These are phyloP conservation scores for Ammodytes marinus DNA, from an alignment of 2,113 vertebrate genomes.

Conservation along the genomic window DNA sequence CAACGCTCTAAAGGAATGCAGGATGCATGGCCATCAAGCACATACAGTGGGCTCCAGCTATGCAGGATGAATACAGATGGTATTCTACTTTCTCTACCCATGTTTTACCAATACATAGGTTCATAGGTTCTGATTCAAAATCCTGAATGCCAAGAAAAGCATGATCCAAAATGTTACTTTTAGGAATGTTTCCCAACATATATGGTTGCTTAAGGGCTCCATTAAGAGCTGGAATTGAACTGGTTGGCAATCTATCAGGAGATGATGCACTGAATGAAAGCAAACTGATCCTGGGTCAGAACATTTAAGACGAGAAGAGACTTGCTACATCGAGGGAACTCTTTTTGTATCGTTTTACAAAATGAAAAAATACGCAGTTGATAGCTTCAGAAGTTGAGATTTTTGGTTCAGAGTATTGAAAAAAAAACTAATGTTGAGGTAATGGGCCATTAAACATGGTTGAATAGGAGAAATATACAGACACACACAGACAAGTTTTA, in stretches of 20 bases:
- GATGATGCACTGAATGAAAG: background rate
- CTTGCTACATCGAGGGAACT: background rate
- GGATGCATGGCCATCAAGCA: background rate
- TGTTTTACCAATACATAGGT: background rate
- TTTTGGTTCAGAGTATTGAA: no score
- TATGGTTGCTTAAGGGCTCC: background rate
- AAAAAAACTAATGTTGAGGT: no score
- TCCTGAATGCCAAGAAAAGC: background rate
- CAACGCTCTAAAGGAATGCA: background rate
- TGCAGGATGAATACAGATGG: background rate
- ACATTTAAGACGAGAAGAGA: background rate
- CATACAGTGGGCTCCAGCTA: background rate
- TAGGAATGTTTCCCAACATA: background rate
- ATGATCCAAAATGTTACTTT: background rate
- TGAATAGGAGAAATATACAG: no score
- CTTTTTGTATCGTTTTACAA: background rate
- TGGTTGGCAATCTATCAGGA: background rate
- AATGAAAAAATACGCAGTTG: background rate
- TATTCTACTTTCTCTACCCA: background rate
- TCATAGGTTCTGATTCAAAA: background rate
- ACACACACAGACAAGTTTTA: no score
- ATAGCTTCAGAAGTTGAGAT: no score
- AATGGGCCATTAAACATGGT: no score
- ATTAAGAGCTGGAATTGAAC: background rate
- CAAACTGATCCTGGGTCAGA: no score